Conservation (phyloP, 2,888 invertebrate genomes). For the Nymphalis urticae region DNA sequence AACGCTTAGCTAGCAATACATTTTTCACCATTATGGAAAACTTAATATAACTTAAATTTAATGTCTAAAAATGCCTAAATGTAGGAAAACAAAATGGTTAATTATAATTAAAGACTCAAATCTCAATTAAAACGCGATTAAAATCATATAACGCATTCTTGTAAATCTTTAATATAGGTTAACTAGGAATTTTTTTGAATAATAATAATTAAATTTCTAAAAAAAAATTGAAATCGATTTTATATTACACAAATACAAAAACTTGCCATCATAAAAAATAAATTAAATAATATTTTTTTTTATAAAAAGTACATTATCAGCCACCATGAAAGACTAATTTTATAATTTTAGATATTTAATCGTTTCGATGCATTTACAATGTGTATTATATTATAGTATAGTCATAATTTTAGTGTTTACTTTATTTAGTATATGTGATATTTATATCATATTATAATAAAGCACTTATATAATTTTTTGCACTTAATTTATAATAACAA, state of each 20-base stretch:
- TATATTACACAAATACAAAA: too few relatives aligned
- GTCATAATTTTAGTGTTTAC: neutral
- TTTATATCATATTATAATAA: slow-evolving; percentile 2
- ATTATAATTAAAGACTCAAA: neutral
- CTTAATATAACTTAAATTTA: neutral
- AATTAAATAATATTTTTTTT: neutral
- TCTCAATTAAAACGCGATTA: too few relatives aligned
- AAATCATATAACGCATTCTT: too few relatives aligned
- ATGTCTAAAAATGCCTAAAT: neutral
- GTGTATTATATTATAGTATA: slow-evolving; percentile 32
- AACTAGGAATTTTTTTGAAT: too few relatives aligned
- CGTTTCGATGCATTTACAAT: slow-evolving; percentile 61
- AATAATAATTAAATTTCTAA: too few relatives aligned
- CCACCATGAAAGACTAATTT: slow-evolving; percentile 25
- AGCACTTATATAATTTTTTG: neutral
- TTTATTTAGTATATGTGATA: slow-evolving; percentile 12
- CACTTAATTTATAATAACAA: slow-evolving; percentile 4
- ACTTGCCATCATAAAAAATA: neutral
- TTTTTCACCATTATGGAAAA: neutral
- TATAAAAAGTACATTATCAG: slow-evolving; percentile 21
- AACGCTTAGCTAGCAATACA: neutral
- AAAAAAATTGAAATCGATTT: too few relatives aligned
- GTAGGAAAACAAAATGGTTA: neutral
- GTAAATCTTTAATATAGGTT: too few relatives aligned
- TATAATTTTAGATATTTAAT: slow-evolving; percentile 43